Evolutionary conservation across 2,797 vertebrate genomes (phyloP).

Genomic region (Manis pentadactyla): DNA sequence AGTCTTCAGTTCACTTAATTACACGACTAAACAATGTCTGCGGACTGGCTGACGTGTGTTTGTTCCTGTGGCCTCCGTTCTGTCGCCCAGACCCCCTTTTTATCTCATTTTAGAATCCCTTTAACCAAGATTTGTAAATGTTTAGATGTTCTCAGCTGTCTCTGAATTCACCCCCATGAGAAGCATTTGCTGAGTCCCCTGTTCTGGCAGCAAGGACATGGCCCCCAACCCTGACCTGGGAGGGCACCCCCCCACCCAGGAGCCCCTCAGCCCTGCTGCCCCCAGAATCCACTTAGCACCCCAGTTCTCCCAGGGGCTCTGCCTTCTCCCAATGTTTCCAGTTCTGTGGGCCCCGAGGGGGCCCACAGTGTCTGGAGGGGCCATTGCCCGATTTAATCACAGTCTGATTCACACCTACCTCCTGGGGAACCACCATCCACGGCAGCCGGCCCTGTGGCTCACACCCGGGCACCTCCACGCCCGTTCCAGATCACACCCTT

Average conservation of each 20-base stretch:
- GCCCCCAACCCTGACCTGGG: accelerated
- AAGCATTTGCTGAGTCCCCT: background rate
- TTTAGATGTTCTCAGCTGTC: background rate
- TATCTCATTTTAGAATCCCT: background rate
- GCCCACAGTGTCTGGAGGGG: background rate
- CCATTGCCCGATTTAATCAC: background rate
- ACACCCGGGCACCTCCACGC: accelerated
- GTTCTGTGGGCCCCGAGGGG: background rate
- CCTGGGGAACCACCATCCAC: accelerated
- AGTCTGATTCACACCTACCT: accelerated
- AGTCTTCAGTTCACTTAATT: accelerated
- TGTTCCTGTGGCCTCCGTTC: accelerated
- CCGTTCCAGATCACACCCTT: accelerated
- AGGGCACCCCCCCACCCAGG: background rate
- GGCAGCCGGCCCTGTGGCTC: background rate
- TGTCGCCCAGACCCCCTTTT: accelerated
- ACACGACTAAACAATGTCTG: accelerated
- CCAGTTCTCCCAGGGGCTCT: too few relatives aligned
- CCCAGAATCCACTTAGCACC: background rate
- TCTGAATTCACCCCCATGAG: background rate
- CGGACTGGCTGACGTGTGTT: accelerated
- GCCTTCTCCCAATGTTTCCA: background rate
- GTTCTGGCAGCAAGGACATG: background rate
- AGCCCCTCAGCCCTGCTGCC: background rate
- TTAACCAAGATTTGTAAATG: background rate